phyloP scores from a whole-genome alignment of 2,113 vertebrate genomes.

The Tiliqua scincoides region DNA sequence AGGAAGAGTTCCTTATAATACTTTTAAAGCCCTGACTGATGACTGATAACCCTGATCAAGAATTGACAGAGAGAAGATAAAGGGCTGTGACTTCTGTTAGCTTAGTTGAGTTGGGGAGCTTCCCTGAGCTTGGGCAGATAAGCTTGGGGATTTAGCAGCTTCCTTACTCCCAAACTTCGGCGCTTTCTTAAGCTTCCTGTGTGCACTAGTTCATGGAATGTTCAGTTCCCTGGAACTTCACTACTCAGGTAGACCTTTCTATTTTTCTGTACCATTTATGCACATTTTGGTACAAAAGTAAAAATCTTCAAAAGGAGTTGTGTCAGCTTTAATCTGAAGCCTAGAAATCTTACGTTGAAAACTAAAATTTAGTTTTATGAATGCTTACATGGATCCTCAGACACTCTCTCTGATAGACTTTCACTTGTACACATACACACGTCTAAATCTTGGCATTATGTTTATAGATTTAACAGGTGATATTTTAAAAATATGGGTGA shows the following conservation, averaged over 20 bases:
- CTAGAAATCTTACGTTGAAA: neutral
- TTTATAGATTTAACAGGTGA: neutral
- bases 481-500: neutral
- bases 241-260: neutral
- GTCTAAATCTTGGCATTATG: neutral
- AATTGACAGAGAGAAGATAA: neutral
- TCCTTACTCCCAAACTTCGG: neutral
- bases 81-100: neutral
- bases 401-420: neutral
- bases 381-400: neutral
- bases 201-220: neutral
- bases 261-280: neutral
- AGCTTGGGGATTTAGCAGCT: neutral
- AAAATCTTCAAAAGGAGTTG: neutral
- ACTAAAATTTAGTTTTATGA: neutral
- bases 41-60: neutral
- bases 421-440: neutral
- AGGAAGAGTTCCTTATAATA: no score
- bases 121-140: no score
- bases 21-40: no score
- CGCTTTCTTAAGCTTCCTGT: neutral
- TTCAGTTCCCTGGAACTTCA: neutral
- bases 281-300: neutral
- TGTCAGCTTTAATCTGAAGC: neutral
- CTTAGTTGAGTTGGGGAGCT: neutral